phyloP scores from a whole-genome alignment of 2,113 vertebrate species.

The Seriola aureovittata region DNA sequence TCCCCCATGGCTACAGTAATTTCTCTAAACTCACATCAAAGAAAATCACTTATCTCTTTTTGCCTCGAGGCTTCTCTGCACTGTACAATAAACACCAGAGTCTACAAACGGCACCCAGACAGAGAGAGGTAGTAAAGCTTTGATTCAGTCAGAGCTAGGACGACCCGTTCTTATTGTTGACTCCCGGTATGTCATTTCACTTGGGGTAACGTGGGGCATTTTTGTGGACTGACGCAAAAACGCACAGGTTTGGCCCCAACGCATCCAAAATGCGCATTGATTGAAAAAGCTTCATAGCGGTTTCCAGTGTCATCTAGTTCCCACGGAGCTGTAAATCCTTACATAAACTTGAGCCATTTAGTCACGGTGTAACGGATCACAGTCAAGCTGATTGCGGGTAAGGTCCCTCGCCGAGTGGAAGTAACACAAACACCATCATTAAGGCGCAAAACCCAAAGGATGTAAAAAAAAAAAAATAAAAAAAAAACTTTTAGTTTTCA shows the following conservation, averaged over 20 bases:
- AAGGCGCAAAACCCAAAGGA: conserved; percentile 15
- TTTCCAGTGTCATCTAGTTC: conserved; percentile 31
- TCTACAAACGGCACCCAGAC: conserved; percentile 39
- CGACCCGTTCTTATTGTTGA: conserved; percentile 29
- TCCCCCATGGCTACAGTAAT: conserved; percentile 66
- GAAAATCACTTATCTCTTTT: conserved; percentile 61
- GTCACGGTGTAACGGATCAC: conserved; percentile 48
- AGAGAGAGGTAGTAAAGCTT: conserved; percentile 38
- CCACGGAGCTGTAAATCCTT: conserved; percentile 49
- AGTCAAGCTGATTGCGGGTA: conserved; percentile 19
- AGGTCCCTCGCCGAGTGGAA: conserved; percentile 2
- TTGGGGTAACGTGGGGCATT: conserved; percentile 29
- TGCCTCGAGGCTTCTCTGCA: conserved; percentile 56
- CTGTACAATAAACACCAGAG: conserved; percentile 60
- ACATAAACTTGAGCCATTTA: conserved; percentile 68
- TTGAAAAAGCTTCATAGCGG: conserved; percentile 26
- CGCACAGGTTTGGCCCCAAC: conserved; percentile 31
- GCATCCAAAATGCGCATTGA: conserved; percentile 45
- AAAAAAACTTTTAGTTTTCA: background rate
- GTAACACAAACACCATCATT: background rate
- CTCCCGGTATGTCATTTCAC: conserved; percentile 44
- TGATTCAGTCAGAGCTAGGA: conserved; percentile 55
- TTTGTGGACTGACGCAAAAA: conserved; percentile 22
- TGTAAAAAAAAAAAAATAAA: background rate
- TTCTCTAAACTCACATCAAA: conserved; percentile 78